These are phyloP conservation scores for Mus spretus DNA, from an alignment of 2,797 vertebrate species.

Conservation along the genomic window DNA sequence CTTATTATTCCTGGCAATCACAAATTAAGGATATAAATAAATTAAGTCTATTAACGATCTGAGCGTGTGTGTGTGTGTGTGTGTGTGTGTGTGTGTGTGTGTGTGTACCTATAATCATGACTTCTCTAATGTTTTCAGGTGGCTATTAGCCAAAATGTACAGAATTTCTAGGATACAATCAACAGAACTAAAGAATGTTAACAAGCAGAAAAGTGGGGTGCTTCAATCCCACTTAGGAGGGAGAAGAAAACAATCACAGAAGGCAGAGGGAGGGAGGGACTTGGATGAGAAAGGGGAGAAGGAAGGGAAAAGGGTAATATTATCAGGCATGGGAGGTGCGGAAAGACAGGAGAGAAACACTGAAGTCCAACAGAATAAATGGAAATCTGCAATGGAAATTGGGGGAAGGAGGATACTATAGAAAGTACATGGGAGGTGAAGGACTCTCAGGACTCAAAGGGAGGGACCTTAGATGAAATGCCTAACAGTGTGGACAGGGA, in stretches of 20 bases:
- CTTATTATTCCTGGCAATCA: too few relatives aligned
- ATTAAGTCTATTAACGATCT: too few relatives aligned
- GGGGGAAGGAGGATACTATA: not conserved
- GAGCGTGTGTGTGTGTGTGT: too few relatives aligned
- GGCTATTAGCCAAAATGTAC: not conserved
- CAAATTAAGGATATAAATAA: too few relatives aligned
- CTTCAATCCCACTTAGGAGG: not conserved
- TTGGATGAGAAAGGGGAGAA: not conserved
- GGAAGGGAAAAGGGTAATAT: not conserved
- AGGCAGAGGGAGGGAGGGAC: not conserved
- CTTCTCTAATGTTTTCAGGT: not conserved
- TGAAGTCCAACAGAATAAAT: not conserved
- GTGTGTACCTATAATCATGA: too few relatives aligned
- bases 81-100: too few relatives aligned
- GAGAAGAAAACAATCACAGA: not conserved
- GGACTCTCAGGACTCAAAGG: too few relatives aligned
- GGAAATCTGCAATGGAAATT: not conserved
- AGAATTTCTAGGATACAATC: not conserved
- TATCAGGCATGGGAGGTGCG: not conserved
- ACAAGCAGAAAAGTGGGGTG: not conserved
- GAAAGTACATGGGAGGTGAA: not conserved
- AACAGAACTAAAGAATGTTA: not conserved
- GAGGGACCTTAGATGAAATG: not conserved
- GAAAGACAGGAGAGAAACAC: not conserved
- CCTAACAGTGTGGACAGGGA: not conserved